Percentiles rank a stretch among this genome's conserved stretches.
Conservation (phyloP, 1,140 invertebrate genomes). For the Dryas iulia region DNA sequence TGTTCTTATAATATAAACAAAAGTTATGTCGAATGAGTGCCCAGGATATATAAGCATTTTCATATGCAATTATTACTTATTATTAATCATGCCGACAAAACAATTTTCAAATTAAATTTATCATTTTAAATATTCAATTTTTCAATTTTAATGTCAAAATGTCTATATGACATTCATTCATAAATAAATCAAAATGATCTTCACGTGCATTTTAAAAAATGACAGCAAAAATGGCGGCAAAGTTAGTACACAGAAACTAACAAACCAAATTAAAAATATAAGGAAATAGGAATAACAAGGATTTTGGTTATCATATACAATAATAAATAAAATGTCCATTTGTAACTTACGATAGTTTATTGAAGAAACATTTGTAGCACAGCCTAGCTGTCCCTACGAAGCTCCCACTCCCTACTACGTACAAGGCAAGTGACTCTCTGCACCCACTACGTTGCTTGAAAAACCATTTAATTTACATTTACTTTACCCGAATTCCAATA, state of each 20-base stretch:
- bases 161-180: too few species aligned
- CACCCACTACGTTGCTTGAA: slow-evolving; percentile 22
- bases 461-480: slow-evolving; percentile 1
- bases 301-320: too few species aligned
- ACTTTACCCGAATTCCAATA: slow-evolving; percentile 7
- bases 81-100: too few species aligned
- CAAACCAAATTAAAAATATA: neutral
- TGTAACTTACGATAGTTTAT: slow-evolving; percentile 75
- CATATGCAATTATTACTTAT: too few species aligned
- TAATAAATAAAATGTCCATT: slow-evolving; percentile 39
- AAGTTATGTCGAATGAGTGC: too few species aligned
- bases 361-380: slow-evolving; percentile 73
- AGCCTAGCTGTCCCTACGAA: slow-evolving; percentile 74
- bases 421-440: slow-evolving; percentile 32
- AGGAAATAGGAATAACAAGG: neutral
- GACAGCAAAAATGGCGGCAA: neutral
- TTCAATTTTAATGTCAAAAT: too few species aligned
- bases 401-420: slow-evolving; percentile 48
- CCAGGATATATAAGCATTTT: too few species aligned
- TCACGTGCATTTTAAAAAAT: too few species aligned
- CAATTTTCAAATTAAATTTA: too few species aligned
- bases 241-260: neutral
- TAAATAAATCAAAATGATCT: too few species aligned
- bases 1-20: too few species aligned
- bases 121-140: too few species aligned